These are phyloP conservation scores for Synergus laeviventris DNA, from an alignment of 2,888 invertebrate genomes.

Conservation along the genomic window DNA sequence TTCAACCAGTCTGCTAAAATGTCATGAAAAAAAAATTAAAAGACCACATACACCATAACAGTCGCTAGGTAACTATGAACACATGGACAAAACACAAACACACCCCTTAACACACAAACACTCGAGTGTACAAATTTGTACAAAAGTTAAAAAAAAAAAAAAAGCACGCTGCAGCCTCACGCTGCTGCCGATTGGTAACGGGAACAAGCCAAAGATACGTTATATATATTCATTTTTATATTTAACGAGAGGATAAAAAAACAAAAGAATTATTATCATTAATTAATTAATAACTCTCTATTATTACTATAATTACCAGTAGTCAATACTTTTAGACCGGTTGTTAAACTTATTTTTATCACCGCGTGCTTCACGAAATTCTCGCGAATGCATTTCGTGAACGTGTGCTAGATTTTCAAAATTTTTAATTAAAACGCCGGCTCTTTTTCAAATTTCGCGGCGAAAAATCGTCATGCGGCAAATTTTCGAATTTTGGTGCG, in stretches of 20 bases:
- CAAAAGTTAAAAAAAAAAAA: conserved; percentile 69
- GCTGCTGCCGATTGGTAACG: conserved; percentile 83
- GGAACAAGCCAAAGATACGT: conserved; percentile 92
- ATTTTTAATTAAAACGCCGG: conserved; percentile 1
- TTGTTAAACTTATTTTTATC: conserved; percentile 64
- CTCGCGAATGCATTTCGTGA: conserved; percentile 26
- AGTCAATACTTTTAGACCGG: conserved; percentile 64
- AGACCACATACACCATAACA: conserved; percentile 43
- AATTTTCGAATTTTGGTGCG: conserved; percentile 33
- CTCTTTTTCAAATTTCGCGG: conserved; percentile 6
- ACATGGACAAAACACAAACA: conserved; percentile 48
- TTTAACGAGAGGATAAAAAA: conserved; percentile 67
- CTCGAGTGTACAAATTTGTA: conserved; percentile 71
- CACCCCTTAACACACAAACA: conserved; percentile 54
- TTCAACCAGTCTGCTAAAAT: conserved; percentile 65
- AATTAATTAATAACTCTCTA: conserved; percentile 49
- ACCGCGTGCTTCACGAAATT: conserved; percentile 42
- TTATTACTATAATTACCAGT: conserved; percentile 62
- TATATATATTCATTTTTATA: conserved; percentile 80
- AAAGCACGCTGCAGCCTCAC: conserved; percentile 66
- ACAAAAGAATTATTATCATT: conserved; percentile 63
- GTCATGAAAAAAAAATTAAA: conserved; percentile 48
- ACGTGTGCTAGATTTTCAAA: conserved; percentile 12
- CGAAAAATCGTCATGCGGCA: background rate
- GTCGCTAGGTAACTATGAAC: conserved; percentile 43